phyloP scores from a whole-genome alignment of 2,113 vertebrate genomes.

The Thymallus thymallus region DNA sequence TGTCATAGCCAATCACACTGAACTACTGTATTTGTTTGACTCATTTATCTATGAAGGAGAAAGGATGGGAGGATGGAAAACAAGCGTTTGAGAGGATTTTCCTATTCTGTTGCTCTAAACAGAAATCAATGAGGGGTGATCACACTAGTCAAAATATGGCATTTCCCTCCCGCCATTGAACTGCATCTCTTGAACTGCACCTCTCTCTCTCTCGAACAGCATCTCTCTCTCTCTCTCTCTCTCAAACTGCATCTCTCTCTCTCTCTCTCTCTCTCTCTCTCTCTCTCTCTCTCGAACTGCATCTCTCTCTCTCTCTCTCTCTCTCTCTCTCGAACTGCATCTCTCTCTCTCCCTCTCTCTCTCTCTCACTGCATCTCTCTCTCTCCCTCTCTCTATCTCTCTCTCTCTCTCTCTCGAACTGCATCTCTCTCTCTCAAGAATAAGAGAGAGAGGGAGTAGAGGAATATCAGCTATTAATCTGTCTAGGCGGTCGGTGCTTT shows the following conservation, averaged over 20 bases:
- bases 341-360: too few species aligned
- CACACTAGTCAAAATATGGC: conserved; percentile 14
- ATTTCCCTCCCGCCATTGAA: conserved; percentile 14
- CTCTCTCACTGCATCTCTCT: too few species aligned
- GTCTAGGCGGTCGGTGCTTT: not conserved
- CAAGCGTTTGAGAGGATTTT: not conserved
- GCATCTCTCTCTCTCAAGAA: not conserved
- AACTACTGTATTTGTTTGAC: not conserved
- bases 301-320: conserved; percentile 5
- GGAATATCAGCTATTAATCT: not conserved
- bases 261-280: conserved; percentile 5
- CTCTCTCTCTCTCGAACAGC: too few species aligned
- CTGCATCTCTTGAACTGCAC: conserved; percentile 9
- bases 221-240: conserved; percentile 5
- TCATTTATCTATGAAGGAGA: not conserved
- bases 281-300: too few species aligned
- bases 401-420: too few species aligned
- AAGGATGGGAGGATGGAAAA: not conserved
- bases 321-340: too few species aligned
- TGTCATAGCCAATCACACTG: not conserved
- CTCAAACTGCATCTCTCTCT: too few species aligned
- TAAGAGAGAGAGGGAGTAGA: too few species aligned
- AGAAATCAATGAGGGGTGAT: not conserved
- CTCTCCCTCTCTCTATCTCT: conserved; percentile 2
- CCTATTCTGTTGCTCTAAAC: not conserved